Conservation (phyloP, 2,888 invertebrate species). For the Ophioninae sp. region DNA sequence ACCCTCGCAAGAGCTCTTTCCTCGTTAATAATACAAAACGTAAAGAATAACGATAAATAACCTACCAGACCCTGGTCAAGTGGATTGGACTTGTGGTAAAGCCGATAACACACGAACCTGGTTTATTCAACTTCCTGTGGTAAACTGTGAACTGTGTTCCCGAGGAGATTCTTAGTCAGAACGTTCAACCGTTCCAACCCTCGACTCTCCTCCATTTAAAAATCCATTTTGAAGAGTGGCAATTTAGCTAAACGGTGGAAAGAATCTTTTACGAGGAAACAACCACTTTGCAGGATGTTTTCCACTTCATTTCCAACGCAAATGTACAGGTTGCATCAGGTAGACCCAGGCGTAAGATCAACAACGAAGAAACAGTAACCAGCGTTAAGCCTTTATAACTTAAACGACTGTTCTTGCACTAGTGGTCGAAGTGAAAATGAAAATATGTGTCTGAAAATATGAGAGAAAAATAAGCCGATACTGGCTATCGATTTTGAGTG, state of each 20-base stretch:
- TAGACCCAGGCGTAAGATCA: conserved; percentile 1
- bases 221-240: neutral
- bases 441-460: neutral
- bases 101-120: neutral
- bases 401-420: neutral
- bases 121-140: neutral
- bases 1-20: neutral
- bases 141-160: neutral
- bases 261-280: conserved; percentile 10
- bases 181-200: neutral
- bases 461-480: neutral
- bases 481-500: neutral
- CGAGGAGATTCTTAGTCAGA: conserved; percentile 10
- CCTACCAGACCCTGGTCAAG: neutral
- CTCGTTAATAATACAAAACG: neutral
- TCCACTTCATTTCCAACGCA: conserved; percentile 74
- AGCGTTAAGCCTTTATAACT: neutral
- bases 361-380: neutral
- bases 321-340: conserved; percentile 65
- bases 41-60: neutral
- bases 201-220: neutral
- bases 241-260: neutral
- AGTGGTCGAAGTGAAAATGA: neutral
- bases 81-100: neutral
- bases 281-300: conserved; percentile 41